Evolutionary conservation across 2,797 vertebrate genomes (phyloP).

Genomic region (Pipistrellus pygmaeus): DNA sequence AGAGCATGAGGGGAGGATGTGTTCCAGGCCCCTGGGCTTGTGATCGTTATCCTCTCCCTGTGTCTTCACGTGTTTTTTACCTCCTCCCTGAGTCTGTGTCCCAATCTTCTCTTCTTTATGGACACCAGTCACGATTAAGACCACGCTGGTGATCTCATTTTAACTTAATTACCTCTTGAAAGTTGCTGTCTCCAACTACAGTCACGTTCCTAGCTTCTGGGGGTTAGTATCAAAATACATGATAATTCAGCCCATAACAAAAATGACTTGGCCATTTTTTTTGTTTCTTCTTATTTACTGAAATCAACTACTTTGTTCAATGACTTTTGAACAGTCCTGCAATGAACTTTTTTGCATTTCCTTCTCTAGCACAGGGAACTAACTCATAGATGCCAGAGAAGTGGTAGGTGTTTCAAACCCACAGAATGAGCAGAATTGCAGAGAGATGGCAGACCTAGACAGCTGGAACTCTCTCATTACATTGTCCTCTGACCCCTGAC

Average conservation of each 20-base stretch:
- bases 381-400: not conserved
- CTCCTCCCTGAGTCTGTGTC: not conserved
- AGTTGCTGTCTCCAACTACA: not conserved
- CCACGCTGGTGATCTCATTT: not conserved
- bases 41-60: not conserved
- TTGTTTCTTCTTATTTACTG: not conserved
- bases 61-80: slow-evolving; percentile 9
- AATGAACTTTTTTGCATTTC: not conserved
- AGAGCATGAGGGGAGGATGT: not conserved
- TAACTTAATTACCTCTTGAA: not conserved
- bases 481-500: not conserved
- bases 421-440: not conserved
- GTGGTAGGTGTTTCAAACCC: not conserved
- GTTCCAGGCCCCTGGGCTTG: not conserved
- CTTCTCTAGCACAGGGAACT: slow-evolving; percentile 8
- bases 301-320: slow-evolving; percentile 2
- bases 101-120: not conserved
- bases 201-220: not conserved
- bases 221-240: not conserved
- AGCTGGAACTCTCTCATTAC: not conserved
- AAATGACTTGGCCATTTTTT: not conserved
- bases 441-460: not conserved
- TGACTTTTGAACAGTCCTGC: not conserved
- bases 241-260: not conserved
- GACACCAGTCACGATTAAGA: not conserved